Percentiles rank a stretch among this genome's conserved stretches.
Conservation (phyloP, 2,888 invertebrate species). For the Atherix ibis region DNA sequence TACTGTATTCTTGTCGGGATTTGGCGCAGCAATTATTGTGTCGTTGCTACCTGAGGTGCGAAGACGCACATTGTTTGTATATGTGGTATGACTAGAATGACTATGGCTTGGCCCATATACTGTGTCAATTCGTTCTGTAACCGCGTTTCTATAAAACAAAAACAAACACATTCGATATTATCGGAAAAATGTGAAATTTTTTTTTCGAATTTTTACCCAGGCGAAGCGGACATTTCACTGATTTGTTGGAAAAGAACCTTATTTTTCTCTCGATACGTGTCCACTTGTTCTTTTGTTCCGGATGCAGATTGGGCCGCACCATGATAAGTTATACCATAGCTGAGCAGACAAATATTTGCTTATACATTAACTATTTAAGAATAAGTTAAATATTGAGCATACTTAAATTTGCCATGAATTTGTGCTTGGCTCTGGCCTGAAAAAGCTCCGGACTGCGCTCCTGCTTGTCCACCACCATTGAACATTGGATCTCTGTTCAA, state of each 20-base stretch:
- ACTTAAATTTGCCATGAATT: conserved; percentile 58
- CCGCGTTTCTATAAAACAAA: no score
- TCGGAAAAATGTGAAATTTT: no score
- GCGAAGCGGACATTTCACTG: conserved; percentile 31
- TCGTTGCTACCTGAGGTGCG: no score
- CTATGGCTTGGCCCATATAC: no score
- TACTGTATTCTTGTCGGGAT: no score
- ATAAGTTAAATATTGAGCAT: conserved; percentile 2
- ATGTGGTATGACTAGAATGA: no score
- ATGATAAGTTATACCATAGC: conserved; percentile 57
- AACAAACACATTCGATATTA: no score
- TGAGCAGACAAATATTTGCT: conserved; percentile 17
- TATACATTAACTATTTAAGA: background rate
- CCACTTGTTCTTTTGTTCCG: conserved; percentile 43
- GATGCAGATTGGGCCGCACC: conserved; percentile 74
- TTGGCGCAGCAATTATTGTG: no score
- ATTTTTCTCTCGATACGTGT: conserved; percentile 47
- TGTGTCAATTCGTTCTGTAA: no score
- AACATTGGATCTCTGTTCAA: conserved; percentile 39
- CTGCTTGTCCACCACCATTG: conserved; percentile 60
- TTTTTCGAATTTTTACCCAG: conserved; percentile 20
- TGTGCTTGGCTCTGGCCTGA: conserved; percentile 71
- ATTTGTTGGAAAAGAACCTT: conserved; percentile 50
- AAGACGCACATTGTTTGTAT: no score
- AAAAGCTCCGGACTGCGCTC: conserved; percentile 58